These are phyloP conservation scores for Vireo griseus DNA, from an alignment of 2,797 vertebrate species.

Conservation along the genomic window DNA sequence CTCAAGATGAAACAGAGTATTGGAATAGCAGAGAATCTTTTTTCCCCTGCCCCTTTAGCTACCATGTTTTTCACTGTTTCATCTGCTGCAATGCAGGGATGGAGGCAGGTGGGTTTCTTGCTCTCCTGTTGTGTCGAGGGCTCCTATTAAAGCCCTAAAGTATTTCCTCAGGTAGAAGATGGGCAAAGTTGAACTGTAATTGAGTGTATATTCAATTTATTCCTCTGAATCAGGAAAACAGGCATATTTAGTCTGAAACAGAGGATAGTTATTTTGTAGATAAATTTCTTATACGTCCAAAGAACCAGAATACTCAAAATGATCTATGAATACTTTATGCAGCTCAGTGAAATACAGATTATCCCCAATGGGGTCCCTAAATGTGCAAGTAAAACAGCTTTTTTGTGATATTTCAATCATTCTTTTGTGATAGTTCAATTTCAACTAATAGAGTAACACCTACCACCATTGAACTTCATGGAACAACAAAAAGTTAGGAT, in stretches of 20 bases:
- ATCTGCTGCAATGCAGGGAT: background rate
- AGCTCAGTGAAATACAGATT: background rate
- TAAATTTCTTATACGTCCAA: background rate
- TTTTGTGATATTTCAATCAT: background rate
- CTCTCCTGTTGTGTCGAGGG: background rate
- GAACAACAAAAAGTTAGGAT: background rate
- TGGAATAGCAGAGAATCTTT: background rate
- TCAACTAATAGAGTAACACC: background rate
- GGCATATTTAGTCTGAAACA: background rate
- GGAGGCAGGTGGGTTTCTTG: background rate
- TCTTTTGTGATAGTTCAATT: background rate
- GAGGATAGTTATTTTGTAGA: background rate
- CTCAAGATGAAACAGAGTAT: background rate
- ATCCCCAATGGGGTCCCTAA: background rate
- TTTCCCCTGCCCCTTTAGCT: background rate
- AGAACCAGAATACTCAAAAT: background rate
- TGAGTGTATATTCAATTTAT: background rate
- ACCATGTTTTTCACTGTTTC: background rate
- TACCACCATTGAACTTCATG: fast-evolving
- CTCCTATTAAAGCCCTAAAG: background rate
- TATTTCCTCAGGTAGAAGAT: background rate
- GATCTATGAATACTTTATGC: background rate
- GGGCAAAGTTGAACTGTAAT: background rate
- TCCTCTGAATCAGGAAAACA: background rate
- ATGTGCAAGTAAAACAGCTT: background rate